phyloP scores from a whole-genome alignment of 2,888 invertebrate genomes.

The Quadroppia sp. region DNA sequence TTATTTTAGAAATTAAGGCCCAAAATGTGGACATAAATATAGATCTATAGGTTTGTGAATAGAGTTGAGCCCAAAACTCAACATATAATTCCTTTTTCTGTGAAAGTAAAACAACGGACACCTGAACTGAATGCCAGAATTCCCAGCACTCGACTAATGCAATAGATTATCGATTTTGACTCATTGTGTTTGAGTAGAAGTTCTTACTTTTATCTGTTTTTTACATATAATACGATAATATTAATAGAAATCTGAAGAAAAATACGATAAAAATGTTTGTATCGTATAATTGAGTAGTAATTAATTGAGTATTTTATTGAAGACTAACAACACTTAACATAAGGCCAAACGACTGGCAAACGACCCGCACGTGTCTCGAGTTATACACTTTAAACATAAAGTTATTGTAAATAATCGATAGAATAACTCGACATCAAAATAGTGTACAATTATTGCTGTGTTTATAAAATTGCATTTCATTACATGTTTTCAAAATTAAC shows the following conservation, averaged over 20 bases:
- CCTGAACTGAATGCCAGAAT: background rate
- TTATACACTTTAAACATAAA: background rate
- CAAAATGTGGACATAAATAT: background rate
- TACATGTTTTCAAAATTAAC: no score
- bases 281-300: no score
- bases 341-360: background rate
- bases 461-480: no score
- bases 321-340: no score
- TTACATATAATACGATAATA: background rate
- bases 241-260: background rate
- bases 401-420: no score
- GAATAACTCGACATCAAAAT: no score
- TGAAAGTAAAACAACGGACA: constrained; percentile 11
- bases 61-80: background rate
- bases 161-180: constrained; percentile 11
- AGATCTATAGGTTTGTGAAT: background rate
- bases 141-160: constrained; percentile 15
- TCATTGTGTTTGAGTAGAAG: background rate
- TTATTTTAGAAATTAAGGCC: no score
- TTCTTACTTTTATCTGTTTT: background rate
- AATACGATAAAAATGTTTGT: background rate
- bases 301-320: no score
- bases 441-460: no score
- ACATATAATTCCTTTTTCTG: constrained; percentile 2
- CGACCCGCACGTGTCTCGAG: background rate